These are phyloP conservation scores for Acronicta psi DNA, from an alignment of 2,888 invertebrate species.

Conservation along the genomic window DNA sequence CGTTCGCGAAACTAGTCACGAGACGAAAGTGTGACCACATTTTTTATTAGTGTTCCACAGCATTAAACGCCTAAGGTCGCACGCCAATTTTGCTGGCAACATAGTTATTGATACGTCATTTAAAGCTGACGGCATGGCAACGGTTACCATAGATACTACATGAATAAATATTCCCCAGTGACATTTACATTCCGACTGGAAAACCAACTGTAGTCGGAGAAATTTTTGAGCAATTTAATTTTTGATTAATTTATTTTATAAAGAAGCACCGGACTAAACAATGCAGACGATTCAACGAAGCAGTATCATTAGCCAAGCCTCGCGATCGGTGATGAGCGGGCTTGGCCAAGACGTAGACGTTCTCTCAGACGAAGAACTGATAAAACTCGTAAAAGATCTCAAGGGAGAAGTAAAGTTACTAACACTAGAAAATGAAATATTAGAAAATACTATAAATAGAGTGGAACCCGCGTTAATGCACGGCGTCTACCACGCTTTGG, in stretches of 20 bases:
- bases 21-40: not conserved
- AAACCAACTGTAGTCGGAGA: not conserved
- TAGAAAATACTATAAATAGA: constrained; percentile 82
- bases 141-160: not conserved
- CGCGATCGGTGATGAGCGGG: constrained; percentile 68
- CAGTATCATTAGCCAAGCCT: constrained; percentile 69
- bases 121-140: not conserved
- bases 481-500: constrained; percentile 81
- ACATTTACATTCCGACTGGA: not conserved
- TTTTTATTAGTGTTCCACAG: not conserved
- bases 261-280: not conserved
- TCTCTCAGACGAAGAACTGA: constrained; percentile 73
- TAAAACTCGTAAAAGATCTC: constrained; percentile 73
- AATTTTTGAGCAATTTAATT: constrained; percentile 1
- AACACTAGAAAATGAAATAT: constrained; percentile 85
- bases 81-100: not conserved
- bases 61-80: not conserved
- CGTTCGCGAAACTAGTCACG: not conserved
- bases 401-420: constrained; percentile 73
- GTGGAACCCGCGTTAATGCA: constrained; percentile 81
- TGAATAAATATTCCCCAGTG: not conserved
- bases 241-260: not conserved
- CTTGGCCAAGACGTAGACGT: constrained; percentile 64
- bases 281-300: constrained; percentile 40
- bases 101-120: not conserved